Percentiles rank a stretch among this genome's conserved stretches.
Evolutionary conservation across 2,888 invertebrate genomes (phyloP).

Genomic region (Ernsta delagoae): DNA sequence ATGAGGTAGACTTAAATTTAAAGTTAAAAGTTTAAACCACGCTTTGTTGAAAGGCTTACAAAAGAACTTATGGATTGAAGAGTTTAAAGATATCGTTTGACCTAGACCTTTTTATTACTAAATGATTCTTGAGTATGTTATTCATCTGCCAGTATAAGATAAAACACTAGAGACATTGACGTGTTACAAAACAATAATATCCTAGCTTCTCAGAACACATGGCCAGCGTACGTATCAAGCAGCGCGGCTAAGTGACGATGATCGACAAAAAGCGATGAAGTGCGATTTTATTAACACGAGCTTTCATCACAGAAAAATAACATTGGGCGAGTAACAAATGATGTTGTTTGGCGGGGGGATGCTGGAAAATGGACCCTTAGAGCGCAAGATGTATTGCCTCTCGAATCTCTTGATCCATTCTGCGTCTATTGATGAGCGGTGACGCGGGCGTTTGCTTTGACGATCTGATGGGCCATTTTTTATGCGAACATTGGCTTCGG

Average conservation of each 20-base stretch:
- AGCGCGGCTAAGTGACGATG: constrained; percentile 80
- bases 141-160: too few relatives aligned
- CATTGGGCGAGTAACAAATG: constrained; percentile 81
- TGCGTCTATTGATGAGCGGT: constrained; percentile 64
- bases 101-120: too few relatives aligned
- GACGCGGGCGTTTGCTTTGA: constrained; percentile 53
- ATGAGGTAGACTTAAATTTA: too few relatives aligned
- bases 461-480: constrained; percentile 30
- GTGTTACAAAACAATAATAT: too few relatives aligned
- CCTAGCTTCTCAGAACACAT: constrained; percentile 21
- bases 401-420: constrained; percentile 37
- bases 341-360: constrained; percentile 76
- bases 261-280: constrained; percentile 83
- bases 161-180: too few relatives aligned
- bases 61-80: neutral
- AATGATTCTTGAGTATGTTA: too few relatives aligned
- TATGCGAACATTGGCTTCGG: constrained; percentile 39
- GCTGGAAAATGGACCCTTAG: constrained; percentile 56
- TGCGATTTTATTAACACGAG: constrained; percentile 82
- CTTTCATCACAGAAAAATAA: constrained; percentile 78
- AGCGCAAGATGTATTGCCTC: constrained; percentile 54
- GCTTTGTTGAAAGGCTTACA: neutral
- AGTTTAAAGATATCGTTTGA: too few relatives aligned
- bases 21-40: neutral
- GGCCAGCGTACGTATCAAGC: constrained; percentile 54